Evolutionary conservation across 2,113 vertebrate species (phyloP), one percentile per base, ranked within the genome.

Genomic region (Rhinogobius similis): DNA sequence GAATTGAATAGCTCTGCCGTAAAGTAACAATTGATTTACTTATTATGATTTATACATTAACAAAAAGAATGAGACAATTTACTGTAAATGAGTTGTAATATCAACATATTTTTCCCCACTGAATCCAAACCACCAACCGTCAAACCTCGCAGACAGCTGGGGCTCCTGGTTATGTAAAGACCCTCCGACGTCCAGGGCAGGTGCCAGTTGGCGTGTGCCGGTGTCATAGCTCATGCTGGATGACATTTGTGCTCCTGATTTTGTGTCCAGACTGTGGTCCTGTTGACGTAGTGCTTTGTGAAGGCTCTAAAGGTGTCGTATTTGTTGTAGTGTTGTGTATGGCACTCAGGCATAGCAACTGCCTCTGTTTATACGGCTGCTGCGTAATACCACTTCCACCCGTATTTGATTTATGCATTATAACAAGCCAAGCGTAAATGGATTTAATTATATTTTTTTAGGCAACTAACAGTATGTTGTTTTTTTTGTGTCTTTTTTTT

Each of bases 341-440:
- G 58, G 58, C 29, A 36, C 27, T 61, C 58, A 38, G 18, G 58
- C 58, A 61, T 61, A 61, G 58, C 58, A 61, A 61, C 58, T 61
- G 27, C 18, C 18, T n/a, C 18, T 11, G 26, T 59, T 32, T 27
- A 61, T 20, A 36, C 10, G 29, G 7, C 55, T 16, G 16, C 14
- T 29, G 6, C 53, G 13, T 26, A 56, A 56, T 56, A 24, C 53
- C 5, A 13, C 24, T 26, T 26, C 23, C 3, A 21, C 48, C 2
- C 11, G 21, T 23, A 55, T 24, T 55, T 14, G 52, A 55, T 55
- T 26, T 26, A 55, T 26, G 23, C 21, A 14, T 26, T 55, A 24
- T 26, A n/a, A 14, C 23, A 26, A 13, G 23, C 46, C n/a, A 55
- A 26, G 12, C 3, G 5, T 26, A 24, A 53, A 24, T 48, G 44